Evolutionary conservation across 1,140 invertebrate genomes (phyloP), one percentile per base, ranked within the genome.

Genomic region (Tetramorium simillimum): DNA sequence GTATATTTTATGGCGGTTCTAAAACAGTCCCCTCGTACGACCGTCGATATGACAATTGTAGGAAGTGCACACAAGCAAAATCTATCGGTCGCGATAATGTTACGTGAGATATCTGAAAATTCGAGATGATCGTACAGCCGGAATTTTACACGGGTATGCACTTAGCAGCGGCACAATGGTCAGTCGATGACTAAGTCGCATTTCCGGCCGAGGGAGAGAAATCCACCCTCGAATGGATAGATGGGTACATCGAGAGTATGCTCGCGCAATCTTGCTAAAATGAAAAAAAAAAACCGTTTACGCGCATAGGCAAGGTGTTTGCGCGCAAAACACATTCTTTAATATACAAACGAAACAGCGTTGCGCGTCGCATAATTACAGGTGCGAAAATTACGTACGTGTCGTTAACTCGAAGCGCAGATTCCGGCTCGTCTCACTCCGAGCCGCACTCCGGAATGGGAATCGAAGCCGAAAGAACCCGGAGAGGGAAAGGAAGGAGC

Each of bases 121-220:
- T 65, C 18, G 33, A 65, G 37, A 21, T 21, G 49, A n/a, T 24
- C 6, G 49, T 37, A 28, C 85, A 63, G 62, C 14, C 14, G 28
- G 53, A 77, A 89, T 89, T 88, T 85, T 89, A 91, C 89, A 91
- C 89, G 90, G 67, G 56, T 86, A 53, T 87, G 88, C 90, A 91
- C 89, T 91, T 81, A 67, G 33, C 51, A 40, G 51, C 56, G 56
- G 58, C 58, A 77, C 85, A 89, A 89, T 87, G 65, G 56, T 60
- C 80, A 85, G 72, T 69, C 87, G 69, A 75, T 90, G 90, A 90
- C 90, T 89, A 87, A 91, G 88, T 77, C 85, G 63, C 80, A 63
- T 85, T 91, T 91, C 88, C 88, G 88, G 67, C 18, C 49, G 24
- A 16, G 46, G 49, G 37, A 43, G 73, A 69, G 60, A 72, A 81